Percentiles rank a stretch among this genome's conserved stretches.
These are phyloP conservation scores for Sternarchorhynchus goeldii DNA, from an alignment of 2,797 vertebrate species.

Conservation along the genomic window DNA sequence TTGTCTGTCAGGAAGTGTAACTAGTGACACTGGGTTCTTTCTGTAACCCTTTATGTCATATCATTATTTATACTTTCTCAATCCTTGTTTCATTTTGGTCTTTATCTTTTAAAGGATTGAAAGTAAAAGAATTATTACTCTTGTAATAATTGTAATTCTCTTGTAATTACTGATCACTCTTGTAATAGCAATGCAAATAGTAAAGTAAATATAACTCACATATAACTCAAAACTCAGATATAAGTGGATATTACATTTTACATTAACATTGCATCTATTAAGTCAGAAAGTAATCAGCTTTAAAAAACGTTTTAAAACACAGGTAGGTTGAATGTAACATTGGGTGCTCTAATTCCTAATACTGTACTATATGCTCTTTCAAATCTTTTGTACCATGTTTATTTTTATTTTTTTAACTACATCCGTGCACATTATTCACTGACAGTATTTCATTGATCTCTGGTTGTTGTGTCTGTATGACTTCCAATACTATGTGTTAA, in stretches of 20 bases:
- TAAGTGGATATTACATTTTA: not conserved
- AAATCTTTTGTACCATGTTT: not conserved
- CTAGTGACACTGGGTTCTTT: too few relatives aligned
- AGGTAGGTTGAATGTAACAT: not conserved
- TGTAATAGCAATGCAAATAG: not conserved
- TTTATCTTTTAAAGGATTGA: not conserved
- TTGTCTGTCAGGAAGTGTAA: too few relatives aligned
- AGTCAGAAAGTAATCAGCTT: not conserved
- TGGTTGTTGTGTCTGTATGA: constrained; percentile 16
- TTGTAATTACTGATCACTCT: not conserved
- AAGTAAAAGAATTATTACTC: not conserved
- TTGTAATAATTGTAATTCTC: too few relatives aligned
- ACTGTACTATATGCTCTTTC: too few relatives aligned
- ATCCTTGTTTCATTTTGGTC: not conserved
- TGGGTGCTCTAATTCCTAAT: not conserved
- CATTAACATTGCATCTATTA: not conserved
- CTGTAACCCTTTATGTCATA: too few relatives aligned
- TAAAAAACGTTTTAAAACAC: not conserved
- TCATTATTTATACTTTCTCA: not conserved
- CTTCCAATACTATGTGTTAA: not conserved
- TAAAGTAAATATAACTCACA: not conserved
- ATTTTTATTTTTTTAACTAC: not conserved
- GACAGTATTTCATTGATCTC: constrained; percentile 42
- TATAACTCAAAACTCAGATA: not conserved
- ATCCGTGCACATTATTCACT: not conserved